Evolutionary conservation across 1,140 invertebrate species (phyloP), one percentile per base, ranked within the genome.

Genomic region (Drosophila simulans): DNA sequence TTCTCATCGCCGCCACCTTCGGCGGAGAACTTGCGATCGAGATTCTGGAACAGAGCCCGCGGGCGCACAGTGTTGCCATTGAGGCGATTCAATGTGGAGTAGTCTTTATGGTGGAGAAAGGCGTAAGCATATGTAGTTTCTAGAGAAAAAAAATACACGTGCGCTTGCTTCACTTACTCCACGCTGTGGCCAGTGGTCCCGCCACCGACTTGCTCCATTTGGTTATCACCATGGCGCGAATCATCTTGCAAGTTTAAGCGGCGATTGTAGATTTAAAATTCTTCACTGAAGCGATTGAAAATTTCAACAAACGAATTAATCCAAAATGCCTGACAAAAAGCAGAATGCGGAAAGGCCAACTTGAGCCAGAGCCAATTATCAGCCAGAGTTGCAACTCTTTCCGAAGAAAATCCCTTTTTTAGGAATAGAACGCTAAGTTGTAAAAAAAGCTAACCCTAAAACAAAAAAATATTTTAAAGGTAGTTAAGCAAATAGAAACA

Each of bases 261-360:
- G 34, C 45, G 17, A 34, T 51, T 31, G 45, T 37, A 63, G 46
- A 65, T 27, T 15, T 22, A 1, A 48, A 58, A 25, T 15, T 34
- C 22, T 12, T 46, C 20, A 48, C 43, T 15, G 10, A 45, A 11
- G 17, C 42, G 20, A 12, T 11, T 37, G 27, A 37, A 20, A 58
- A 65, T 65, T 68, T 68, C n/a, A 52, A 35, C 35, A 52, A 64
- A 25, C 17, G 55, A 58, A 27, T 35, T 17, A 20, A n/a, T 52
- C 64, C 59, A 43, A 65, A 68, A 35, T 31, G 37, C 17, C 8
- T 15, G 59, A n/a, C 31, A 15, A n/a, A 68, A 62, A 65, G 42
- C 12, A 15, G 8, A 68, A 62, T 51, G 42, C 12, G 20, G 12
- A 40, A 62, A 27, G 20, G 64, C 59, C 46, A 37, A 53, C 60